Base-by-base conservation (phyloP, 1,140 invertebrate genomes). In the Saccostrea echinata region DNA sequence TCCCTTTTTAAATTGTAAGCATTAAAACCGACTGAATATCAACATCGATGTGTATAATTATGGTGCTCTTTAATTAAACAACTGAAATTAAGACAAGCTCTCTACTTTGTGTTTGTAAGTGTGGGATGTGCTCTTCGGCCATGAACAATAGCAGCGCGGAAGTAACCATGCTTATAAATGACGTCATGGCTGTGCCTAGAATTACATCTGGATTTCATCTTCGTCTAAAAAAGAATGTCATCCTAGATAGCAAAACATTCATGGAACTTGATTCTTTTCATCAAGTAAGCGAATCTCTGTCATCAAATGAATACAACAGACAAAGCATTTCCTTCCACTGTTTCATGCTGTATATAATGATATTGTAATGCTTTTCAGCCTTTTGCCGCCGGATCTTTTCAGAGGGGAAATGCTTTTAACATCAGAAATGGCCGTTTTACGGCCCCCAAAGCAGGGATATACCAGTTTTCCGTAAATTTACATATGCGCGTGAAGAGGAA, bases 391-490 rank as follows among this genome's bases (percentile, higher is more conserved):
- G 93, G 93, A 12, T 80, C 91, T 6, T 93, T 93, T 71, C 90
- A 92, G n/a, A 89, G 92, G 86, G 92, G 92, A 18, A 89, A 91
- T 30, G 51, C 90, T 21, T 93, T 93, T 88, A 91, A 93, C 85
- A 88, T 89, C 9, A 81, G 85, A 71, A 90, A 92, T 71, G 93
- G 93, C 4, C 90, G 93, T 9, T 93, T 92, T 84, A 61, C 83
- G 24, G 92, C 92, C 1, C 93, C 92, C 21, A 86, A 88, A 30
- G 90, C 88, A 33, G 93, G 92, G 1, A 89, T 93, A n/a, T 93
- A 93, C 84, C 92, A 93, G 80, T 93, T 93, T 88, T 86, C 93
- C n/a, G 90, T 91, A 27, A 92, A 92, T 90, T 83, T 93, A 27
- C 93, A 93, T 87, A 86, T 93, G 35, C 86, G 91, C 80, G 71